These are phyloP conservation scores for Adrianichthys oophorus DNA, from an alignment of 2,797 vertebrate species.

Conservation along the genomic window DNA sequence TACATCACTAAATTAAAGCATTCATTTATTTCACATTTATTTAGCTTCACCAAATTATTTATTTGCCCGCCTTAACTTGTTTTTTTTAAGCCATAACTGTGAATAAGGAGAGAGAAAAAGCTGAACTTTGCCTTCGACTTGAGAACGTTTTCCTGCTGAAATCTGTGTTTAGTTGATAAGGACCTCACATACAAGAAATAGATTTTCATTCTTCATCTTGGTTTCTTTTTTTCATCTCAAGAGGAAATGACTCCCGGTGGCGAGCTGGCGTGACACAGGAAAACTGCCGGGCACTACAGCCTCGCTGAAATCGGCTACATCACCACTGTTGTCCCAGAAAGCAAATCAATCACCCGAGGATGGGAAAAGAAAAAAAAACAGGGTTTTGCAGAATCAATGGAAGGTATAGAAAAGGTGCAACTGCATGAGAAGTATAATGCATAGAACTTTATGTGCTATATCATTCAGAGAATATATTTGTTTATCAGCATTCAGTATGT, in stretches of 20 bases:
- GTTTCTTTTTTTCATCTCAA: conserved; percentile 38
- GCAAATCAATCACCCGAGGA: conserved; percentile 49
- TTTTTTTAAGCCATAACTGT: conserved; percentile 17
- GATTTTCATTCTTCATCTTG: conserved; percentile 50
- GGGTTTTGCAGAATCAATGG: conserved; percentile 43
- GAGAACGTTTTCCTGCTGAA: conserved; percentile 54
- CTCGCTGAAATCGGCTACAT: conserved; percentile 44
- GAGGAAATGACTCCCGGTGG: conserved; percentile 41
- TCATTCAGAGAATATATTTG: conserved; percentile 54
- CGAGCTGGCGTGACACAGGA: conserved; percentile 15
- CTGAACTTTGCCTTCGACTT: conserved; percentile 40
- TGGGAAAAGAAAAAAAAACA: conserved; percentile 31
- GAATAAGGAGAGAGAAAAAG: conserved; percentile 25
- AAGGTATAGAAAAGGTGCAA: conserved; percentile 66
- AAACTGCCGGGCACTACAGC: conserved; percentile 16
- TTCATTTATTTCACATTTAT: conserved; percentile 23
- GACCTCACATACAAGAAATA: conserved; percentile 47
- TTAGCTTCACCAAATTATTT: conserved; percentile 24
- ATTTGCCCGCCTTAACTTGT: conserved; percentile 22
- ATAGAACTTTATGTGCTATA: conserved; percentile 79
- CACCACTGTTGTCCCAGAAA: conserved; percentile 23
- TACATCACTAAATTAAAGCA: too few relatives aligned
- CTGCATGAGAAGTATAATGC: conserved; percentile 71
- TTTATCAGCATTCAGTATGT: conserved; percentile 54
- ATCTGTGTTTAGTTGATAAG: conserved; percentile 71